Evolutionary conservation across 2,113 vertebrate species (phyloP), one percentile per base, ranked within the genome.

Genomic region (Chiloscyllium plagiosum): DNA sequence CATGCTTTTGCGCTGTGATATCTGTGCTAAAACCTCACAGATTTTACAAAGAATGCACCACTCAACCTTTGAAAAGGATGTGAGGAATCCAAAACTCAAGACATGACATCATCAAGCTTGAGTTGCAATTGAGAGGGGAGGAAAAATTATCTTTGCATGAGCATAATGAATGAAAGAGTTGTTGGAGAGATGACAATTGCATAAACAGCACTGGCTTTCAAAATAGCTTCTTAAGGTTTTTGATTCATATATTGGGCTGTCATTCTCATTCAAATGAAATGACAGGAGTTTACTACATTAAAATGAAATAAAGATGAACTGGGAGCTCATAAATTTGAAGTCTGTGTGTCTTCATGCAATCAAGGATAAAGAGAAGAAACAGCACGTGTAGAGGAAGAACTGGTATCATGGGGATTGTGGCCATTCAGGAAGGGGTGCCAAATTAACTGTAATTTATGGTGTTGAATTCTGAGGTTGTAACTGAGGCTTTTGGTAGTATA

Each of bases 401-500:
- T 33, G 69, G 68, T 95, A 68, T 47, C 47, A 33, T 29, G 94
- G 94, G 94, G 72, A 50, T 76, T 26, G 10, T 42, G 50, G 47
- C 69, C 47, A 76, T 72, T 76, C 94, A 72, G 94, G 94, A 95
- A 95, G 69, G 76, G 94, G 47, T 95, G 68, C 94, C 94, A 95
- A 70, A 95, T 76, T 76, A 72, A 72, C 47, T 70, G 94, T 72
- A 95, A 95, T 95, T 95, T 76, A 95, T 76, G 68, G 72, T 52
- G 94, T 50, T 95, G 94, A 52, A 33, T 72, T 95, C 52, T 95
- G 94, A 76, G 68, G 94, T 95, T 95, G 94, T 72, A 76, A 72
- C 94, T 29, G 94, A 95, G 94, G 90, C 65, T 68, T 93, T 93
- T 65, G n/a, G 94, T 69, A 95, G 22, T 95, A 95, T 72, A 95